A percentile compares a stretch with the other conserved stretches of the same genome.
Evolutionary conservation across 2,888 invertebrate genomes (phyloP).

Genomic region (Tenodera sinensis): DNA sequence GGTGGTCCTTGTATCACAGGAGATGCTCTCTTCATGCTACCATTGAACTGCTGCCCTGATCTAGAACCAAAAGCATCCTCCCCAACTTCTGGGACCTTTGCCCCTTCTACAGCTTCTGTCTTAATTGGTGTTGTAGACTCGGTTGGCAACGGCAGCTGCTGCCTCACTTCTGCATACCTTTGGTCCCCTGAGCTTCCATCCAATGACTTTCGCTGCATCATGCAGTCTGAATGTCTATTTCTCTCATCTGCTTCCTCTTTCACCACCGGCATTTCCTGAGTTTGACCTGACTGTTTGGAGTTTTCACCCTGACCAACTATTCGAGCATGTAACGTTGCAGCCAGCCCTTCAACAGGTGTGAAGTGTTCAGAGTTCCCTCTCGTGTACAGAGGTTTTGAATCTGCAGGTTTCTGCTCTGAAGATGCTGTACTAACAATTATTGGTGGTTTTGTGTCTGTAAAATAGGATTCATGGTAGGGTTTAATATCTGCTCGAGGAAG

Average conservation of each 20-base stretch:
- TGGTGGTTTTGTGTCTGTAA: conserved; percentile 58
- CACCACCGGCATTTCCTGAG: conserved; percentile 39
- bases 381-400: neutral
- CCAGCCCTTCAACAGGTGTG: conserved; percentile 61
- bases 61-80: neutral
- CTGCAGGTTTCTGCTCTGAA: conserved; percentile 13
- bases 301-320: conserved; percentile 65
- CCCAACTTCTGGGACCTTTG: conserved; percentile 20
- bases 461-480: conserved; percentile 68
- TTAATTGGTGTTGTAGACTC: conserved; percentile 30
- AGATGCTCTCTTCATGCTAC: conserved; percentile 47
- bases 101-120: conserved; percentile 36
- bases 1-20: conserved; percentile 51
- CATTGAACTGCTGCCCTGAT: neutral
- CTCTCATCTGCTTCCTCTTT: conserved; percentile 32
- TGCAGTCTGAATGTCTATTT: conserved; percentile 32
- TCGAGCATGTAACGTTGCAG: conserved; percentile 77
- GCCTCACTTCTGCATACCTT: no score
- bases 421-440: conserved; percentile 1
- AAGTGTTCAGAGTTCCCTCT: conserved; percentile 3
- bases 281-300: conserved; percentile 42
- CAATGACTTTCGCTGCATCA: neutral
- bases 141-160: neutral
- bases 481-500: conserved; percentile 68
- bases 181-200: neutral